These are phyloP conservation scores for Megaceryle alcyon DNA, from an alignment of 2,797 vertebrate genomes.

Conservation along the genomic window DNA sequence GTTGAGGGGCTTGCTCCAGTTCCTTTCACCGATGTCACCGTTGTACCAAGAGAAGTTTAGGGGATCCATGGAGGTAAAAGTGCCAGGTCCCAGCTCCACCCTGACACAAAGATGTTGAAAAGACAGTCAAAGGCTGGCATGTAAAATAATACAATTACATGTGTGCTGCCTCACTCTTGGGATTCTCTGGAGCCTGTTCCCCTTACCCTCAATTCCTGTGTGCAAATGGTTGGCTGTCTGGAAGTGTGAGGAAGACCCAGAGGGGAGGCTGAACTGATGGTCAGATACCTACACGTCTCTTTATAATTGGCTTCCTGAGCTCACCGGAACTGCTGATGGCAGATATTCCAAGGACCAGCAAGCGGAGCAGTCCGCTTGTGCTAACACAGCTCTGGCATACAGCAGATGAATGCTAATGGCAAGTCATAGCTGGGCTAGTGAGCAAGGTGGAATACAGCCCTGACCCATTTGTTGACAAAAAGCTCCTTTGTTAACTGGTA, in stretches of 20 bases:
- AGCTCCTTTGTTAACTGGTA: background rate
- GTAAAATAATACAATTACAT: background rate
- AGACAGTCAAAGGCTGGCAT: background rate
- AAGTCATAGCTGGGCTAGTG: background rate
- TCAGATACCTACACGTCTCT: background rate
- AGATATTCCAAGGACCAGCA: background rate
- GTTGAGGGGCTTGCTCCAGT: slow-evolving; percentile 86
- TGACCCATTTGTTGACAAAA: background rate
- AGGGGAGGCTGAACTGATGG: background rate
- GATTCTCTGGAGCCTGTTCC: no score
- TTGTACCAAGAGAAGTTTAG: slow-evolving; percentile 91
- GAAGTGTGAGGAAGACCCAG: background rate
- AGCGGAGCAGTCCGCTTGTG: background rate
- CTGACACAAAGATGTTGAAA: slow-evolving; percentile 31
- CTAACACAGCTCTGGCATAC: background rate
- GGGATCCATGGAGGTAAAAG: slow-evolving; percentile 87
- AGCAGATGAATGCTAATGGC: background rate
- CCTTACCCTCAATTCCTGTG: background rate
- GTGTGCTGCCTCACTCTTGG: background rate
- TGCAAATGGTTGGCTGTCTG: background rate
- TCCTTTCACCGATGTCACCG: slow-evolving; percentile 83
- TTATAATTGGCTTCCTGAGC: background rate
- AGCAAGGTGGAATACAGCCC: background rate
- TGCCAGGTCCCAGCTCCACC: slow-evolving; percentile 53
- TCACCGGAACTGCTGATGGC: background rate